Base-by-base conservation (phyloP, 2,113 vertebrate species). In the Saguinus imperator region DNA sequence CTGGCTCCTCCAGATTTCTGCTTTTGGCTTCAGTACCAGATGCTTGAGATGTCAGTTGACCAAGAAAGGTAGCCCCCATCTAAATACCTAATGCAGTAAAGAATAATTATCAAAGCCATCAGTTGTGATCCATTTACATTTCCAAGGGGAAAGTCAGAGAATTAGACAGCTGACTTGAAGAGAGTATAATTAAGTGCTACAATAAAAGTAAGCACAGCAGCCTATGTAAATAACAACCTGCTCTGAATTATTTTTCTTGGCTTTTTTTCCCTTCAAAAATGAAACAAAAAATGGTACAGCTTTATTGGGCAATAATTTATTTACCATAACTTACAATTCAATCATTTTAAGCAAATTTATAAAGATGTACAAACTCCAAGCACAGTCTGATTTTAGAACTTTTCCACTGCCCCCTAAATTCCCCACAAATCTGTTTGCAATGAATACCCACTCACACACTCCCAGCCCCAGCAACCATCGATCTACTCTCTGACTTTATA, bases 121-220 rank as follows among this genome's bases (percentile, higher is more conserved):
- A 48, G 3, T 52, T 61, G n/a, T 82, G 79, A 20, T 83, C 95
- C 45, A 29, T 96, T 86, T 86, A 72, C 37, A 83, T 94, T 93
- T 94, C 79, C 13, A 73, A 12, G 66, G 25, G 27, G n/a, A 25
- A 93, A 93, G 43, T 72, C 16, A 1, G 21, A 95, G 79, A 94
- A 82, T 50, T 52, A 82, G 29, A 27, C 8, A 76, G 50, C 61
- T 93, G 64, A 73, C 91, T 93, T 94, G 45, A 83, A 87, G 72
- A 79, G 27, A 72, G 20, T 66, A 48, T 85, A 68, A 93, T 83
- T 93, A 93, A 94, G 52, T 64, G 32, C n/a, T 64, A 32, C 29
- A 82, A 48, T 75, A 76, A 94, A 94, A 92, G 76, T 25, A 76
- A 90, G 21, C 29, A 73, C 29, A 82, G 45, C 8, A 77, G 29